Evolutionary conservation across 2,113 vertebrate species (phyloP), one percentile per base, ranked within the genome.

Genomic region (Deroptyus accipitrinus): DNA sequence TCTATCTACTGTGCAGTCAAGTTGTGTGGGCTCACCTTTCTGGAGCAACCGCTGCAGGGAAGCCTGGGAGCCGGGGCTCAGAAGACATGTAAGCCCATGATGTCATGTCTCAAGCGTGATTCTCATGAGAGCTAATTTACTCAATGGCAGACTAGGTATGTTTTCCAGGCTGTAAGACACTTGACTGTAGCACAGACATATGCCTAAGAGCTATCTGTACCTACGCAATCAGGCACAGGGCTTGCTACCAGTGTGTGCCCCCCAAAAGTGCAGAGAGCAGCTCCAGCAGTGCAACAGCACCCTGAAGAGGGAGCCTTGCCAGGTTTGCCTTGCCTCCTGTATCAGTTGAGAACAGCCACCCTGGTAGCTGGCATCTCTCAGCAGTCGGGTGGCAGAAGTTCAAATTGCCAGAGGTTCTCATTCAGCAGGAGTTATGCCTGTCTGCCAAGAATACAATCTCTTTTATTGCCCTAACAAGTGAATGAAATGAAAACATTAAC

Each of bases 391-490:
- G 81, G 84, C 70, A 74, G 14, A 69, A 76, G 74, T 52, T 82
- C 46, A 87, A 82, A 74, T n/a, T 57, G 85, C 88, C 86, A 77
- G 52, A 75, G 84, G 80, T 59, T 73, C 81, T 93, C 57, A 22
- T 73, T 61, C 39, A 5, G 94, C 52, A 37, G 87, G 61, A 64
- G 79, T 84, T 88, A 24, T 1, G 2, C 81, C 54, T 0, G 0
- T 79, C 85, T 92, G 96, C 94, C 95, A 96, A 90, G 62, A 94
- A 25, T 8, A 87, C 51, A 42, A 44, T 49, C 77, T 54, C 88
- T 92, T 91, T 87, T 88, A 97, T 61, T 94, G 91, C 95, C 80
- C 74, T 69, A 94, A 90, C 1, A 33, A 94, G 39, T 37, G 39
- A 89, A 62, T 14, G 86, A 92, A 97, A 94, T 24, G 73, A 89